Evolutionary conservation across 2,113 vertebrate genomes (phyloP).

Genomic region (Corythoichthys intestinalis): DNA sequence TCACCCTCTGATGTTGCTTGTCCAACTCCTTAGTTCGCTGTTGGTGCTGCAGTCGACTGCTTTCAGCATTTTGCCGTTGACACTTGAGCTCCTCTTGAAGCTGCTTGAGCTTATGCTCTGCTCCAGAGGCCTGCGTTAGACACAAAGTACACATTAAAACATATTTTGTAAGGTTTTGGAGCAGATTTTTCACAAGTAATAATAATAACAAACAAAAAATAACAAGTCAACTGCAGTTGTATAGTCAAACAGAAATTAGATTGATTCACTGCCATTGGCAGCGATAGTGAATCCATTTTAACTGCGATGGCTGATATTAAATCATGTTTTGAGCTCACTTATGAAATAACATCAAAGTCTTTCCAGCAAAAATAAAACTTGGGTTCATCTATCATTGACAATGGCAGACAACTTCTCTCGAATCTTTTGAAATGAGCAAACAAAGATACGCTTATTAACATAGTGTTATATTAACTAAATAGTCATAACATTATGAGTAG

Average conservation of each 20-base stretch:
- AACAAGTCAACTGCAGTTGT: not conserved
- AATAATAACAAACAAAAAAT: too few species aligned
- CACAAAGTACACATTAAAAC: not conserved
- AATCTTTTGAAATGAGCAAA: not conserved
- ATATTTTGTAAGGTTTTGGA: not conserved
- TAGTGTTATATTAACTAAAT: not conserved
- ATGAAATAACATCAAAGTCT: too few species aligned
- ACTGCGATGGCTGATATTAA: too few species aligned
- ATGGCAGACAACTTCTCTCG: too few species aligned
- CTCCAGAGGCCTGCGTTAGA: constrained; percentile 51
- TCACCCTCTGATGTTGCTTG: constrained; percentile 74
- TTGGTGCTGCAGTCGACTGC: constrained; percentile 68
- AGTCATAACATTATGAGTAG: not conserved
- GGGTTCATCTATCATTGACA: too few species aligned
- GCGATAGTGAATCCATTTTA: too few species aligned
- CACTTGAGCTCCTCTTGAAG: constrained; percentile 76
- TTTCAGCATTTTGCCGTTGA: constrained; percentile 75
- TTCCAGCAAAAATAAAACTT: too few species aligned
- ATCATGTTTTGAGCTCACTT: too few species aligned
- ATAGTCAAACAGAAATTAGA: not conserved
- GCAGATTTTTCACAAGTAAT: too few species aligned
- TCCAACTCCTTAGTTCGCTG: constrained; percentile 72
- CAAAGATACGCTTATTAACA: not conserved
- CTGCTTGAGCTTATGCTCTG: constrained; percentile 71
- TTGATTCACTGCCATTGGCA: too few species aligned